Base-by-base conservation (phyloP, 2,888 invertebrate genomes). In the Minunthozetes semirufus region DNA sequence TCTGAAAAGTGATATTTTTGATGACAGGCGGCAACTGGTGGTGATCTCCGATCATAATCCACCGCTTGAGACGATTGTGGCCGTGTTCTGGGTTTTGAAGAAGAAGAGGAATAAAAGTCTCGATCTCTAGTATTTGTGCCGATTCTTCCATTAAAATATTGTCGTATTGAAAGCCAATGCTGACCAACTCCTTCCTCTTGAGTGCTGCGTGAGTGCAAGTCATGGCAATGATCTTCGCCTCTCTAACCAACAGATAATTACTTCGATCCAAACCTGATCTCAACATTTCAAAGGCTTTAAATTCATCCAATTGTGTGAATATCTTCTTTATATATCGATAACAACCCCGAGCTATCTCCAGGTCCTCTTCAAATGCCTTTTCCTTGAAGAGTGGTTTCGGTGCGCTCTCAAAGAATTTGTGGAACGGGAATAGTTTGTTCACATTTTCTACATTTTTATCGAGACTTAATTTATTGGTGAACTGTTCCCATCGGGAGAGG, bases 31-130 rank as follows among this genome's bases (percentile, higher is more conserved):
- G 99, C 79, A 99, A 85, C 84, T 99, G 99, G 84, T 99, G 96
- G 84, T 99, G 99, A 85, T 88, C 98, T 0, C 99, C 99, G 81
- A 99, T 99, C 99, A 99, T 99, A 80, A 99, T 97, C 98, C 99
- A 99, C 19, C 99, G 88, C 84, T 99, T 99, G 76, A 99, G 85
- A 0, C 98, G 87, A 81, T 95, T 97, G 79, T 89, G 90, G 0
- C 96, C 97, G 82, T 99, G 96, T 82, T 96, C 90, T 0, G 98
- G 97, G 84, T 98, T 98, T 82, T 99, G 99, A n/a, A 99, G 87
- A 2, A 99, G 86, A 17, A 99, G 86, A 0, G 99, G 99, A 80
- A 99, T 99, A 83, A 99, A 99, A 0, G 99, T 99, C 84, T 99
- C 99, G 77, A 99, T 99, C 85, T 99, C 99, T 56, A 99, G 86